Conservation (phyloP, 2,113 vertebrate genomes). For the Aramus guarauna region DNA sequence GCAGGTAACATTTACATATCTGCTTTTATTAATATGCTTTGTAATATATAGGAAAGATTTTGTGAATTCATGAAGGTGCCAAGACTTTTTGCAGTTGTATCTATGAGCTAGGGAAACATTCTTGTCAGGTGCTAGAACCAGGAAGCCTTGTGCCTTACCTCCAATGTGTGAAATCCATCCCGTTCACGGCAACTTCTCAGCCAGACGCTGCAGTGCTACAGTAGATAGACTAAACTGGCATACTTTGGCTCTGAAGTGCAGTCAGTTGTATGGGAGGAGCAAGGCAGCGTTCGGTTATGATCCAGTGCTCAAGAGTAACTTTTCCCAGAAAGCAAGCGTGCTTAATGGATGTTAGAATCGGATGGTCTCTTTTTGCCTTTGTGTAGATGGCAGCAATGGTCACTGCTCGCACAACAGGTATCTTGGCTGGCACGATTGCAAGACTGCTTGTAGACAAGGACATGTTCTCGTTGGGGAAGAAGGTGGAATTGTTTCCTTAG, state of each 20-base stretch:
- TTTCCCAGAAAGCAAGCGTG: background rate
- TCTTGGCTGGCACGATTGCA: fast-evolving
- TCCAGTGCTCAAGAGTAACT: fast-evolving
- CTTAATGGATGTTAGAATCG: background rate
- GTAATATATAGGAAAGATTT: background rate
- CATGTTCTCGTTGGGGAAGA: fast-evolving
- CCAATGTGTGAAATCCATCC: background rate
- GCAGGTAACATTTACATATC: background rate
- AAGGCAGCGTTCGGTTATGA: background rate
- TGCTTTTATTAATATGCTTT: background rate
- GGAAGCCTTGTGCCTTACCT: background rate
- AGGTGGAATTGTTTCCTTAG: background rate
- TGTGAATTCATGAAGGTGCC: background rate
- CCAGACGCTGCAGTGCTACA: background rate
- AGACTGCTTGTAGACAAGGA: background rate
- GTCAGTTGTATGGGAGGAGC: background rate
- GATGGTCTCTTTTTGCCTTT: background rate
- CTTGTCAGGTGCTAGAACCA: background rate
- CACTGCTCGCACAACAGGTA: background rate
- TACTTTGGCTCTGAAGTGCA: background rate
- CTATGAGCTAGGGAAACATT: background rate
- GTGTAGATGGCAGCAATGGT: fast-evolving
- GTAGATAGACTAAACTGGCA: fast-evolving
- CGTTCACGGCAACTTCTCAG: fast-evolving
- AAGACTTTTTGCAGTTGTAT: background rate